Evolutionary conservation across 1,140 invertebrate species (phyloP).

Genomic region (Scylla paramamosain): DNA sequence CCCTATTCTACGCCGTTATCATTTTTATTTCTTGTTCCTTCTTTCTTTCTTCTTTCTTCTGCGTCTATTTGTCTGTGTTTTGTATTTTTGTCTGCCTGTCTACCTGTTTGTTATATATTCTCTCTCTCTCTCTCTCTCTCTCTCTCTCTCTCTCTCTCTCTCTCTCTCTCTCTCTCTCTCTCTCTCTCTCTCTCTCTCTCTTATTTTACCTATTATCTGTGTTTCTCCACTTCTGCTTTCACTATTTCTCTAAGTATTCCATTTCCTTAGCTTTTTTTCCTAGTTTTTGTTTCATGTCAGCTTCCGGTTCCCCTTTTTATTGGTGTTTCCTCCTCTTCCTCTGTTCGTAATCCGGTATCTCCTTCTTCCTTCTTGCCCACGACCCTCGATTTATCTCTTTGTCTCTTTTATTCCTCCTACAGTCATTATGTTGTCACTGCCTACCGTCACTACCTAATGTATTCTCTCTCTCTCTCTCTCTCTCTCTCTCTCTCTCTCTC

Average conservation of each 20-base stretch:
- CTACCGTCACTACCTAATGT: background rate
- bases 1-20: no score
- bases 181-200: background rate
- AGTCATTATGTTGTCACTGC: background rate
- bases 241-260: background rate
- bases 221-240: background rate
- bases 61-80: background rate
- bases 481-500: constrained; percentile 2
- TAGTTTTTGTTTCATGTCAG: background rate
- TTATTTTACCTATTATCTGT: background rate
- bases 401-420: background rate
- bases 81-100: background rate
- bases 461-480: background rate
- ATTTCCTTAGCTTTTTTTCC: background rate
- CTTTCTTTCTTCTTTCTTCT: background rate
- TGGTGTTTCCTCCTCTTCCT: background rate
- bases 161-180: constrained; percentile 1
- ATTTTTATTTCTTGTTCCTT: no score
- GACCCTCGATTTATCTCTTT: background rate
- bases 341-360: background rate
- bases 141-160: background rate
- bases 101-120: background rate
- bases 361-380: background rate
- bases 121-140: background rate
- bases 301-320: background rate